Evolutionary conservation across 2,113 vertebrate species (phyloP).

Genomic region (Oenanthe oenanthe): DNA sequence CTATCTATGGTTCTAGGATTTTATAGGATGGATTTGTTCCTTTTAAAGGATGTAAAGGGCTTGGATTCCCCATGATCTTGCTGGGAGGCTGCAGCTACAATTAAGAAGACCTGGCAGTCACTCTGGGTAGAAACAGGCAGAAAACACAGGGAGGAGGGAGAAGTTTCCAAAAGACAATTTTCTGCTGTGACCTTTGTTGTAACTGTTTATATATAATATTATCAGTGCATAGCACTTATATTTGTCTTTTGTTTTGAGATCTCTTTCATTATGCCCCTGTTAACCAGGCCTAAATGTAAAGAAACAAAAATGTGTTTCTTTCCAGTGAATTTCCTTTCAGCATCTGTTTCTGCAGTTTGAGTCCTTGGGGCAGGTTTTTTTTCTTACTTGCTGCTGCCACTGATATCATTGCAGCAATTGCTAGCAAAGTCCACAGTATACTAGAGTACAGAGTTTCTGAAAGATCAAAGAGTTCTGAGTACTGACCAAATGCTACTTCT

Average conservation of each 20-base stretch:
- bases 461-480: neutral
- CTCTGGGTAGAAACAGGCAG: neutral
- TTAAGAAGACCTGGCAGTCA: neutral
- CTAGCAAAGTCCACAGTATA: neutral
- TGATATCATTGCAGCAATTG: neutral
- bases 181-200: neutral
- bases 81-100: neutral
- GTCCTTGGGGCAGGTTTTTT: neutral
- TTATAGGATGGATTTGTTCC: neutral
- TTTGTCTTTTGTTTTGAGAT: neutral
- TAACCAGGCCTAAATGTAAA: neutral
- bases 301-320: neutral
- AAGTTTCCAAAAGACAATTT: neutral
- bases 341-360: neutral
- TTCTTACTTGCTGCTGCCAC: neutral
- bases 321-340: neutral
- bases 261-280: neutral
- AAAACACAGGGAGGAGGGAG: rapidly evolving
- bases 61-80: neutral
- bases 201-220: neutral
- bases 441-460: neutral
- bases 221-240: neutral
- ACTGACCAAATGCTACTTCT: neutral
- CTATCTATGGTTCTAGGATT: neutral
- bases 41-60: neutral